Percentiles rank a stretch among this genome's conserved stretches.
These are phyloP conservation scores for Oreocharis arfaki DNA, from an alignment of 2,113 vertebrate species.

Conservation along the genomic window DNA sequence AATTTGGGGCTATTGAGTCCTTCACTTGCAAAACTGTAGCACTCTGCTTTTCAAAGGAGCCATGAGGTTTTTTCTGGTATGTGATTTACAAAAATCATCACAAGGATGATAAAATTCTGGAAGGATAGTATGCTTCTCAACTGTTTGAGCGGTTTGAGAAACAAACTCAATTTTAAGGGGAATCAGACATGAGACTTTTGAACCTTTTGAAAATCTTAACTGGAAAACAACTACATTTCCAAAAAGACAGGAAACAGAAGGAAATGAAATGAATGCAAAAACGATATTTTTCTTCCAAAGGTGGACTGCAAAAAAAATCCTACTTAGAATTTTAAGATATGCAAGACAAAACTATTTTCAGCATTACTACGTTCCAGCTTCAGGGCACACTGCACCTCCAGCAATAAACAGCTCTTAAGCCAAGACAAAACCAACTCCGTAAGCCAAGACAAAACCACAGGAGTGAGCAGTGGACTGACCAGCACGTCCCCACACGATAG, in stretches of 20 bases:
- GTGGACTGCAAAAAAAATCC: neutral
- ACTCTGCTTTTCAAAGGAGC: neutral
- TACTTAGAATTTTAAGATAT: neutral
- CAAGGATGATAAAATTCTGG: neutral
- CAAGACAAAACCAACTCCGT: neutral
- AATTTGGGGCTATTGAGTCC: neutral
- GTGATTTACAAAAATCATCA: neutral
- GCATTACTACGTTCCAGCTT: rapidly evolving
- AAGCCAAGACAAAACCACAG: neutral
- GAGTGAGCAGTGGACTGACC: neutral
- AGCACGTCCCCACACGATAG: neutral
- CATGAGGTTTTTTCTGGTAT: neutral
- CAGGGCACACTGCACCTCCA: neutral
- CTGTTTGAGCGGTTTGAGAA: neutral
- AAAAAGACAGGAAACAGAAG: neutral
- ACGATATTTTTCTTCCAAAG: neutral
- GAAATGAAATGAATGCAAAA: neutral
- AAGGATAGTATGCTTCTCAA: neutral
- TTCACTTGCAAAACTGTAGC: neutral
- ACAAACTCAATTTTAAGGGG: neutral
- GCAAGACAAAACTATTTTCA: neutral
- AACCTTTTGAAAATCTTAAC: neutral
- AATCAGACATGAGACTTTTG: neutral
- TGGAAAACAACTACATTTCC: neutral
- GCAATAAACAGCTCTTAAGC: neutral